Conservation (phyloP, 1,140 invertebrate species). For the Whitmania pigra region DNA sequence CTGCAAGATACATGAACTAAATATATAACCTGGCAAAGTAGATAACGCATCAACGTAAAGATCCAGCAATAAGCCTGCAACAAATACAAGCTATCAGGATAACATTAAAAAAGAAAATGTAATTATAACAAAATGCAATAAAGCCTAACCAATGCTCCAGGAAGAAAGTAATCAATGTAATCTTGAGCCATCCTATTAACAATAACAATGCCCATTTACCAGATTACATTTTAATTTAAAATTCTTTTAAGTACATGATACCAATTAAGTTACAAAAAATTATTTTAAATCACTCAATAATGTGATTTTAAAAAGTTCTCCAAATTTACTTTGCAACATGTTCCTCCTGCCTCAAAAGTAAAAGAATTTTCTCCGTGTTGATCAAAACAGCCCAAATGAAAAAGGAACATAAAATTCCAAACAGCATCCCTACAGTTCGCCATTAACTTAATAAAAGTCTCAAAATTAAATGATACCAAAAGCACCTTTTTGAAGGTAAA, state of each 20-base stretch:
- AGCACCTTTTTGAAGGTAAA: constrained; percentile 23
- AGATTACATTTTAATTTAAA: too few relatives aligned
- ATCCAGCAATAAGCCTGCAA: constrained; percentile 25
- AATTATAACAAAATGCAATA: not conserved
- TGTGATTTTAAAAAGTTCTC: not conserved
- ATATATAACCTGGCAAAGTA: constrained; percentile 21
- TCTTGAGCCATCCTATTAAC: constrained; percentile 15
- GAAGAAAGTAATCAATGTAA: constrained; percentile 16
- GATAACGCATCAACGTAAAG: constrained; percentile 24
- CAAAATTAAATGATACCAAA: not conserved
- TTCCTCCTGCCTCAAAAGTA: constrained; percentile 20
- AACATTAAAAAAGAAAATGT: not conserved
- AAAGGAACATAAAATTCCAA: constrained; percentile 19
- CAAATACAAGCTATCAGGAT: not conserved
- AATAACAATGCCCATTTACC: not conserved
- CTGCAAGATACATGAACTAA: not conserved
- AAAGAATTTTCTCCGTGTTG: constrained; percentile 22
- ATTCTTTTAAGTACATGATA: too few relatives aligned
- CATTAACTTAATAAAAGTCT: not conserved
- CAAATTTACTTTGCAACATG: constrained; percentile 21
- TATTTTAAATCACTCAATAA: too few relatives aligned
- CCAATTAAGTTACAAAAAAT: too few relatives aligned
- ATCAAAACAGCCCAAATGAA: constrained; percentile 19
- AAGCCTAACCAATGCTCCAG: constrained; percentile 12
- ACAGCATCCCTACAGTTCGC: constrained; percentile 20